These are phyloP conservation scores for Pseudorhiza aurosa DNA, from an alignment of 30 jellyfish, hydroid and myxozoan species.

Conservation along the genomic window DNA sequence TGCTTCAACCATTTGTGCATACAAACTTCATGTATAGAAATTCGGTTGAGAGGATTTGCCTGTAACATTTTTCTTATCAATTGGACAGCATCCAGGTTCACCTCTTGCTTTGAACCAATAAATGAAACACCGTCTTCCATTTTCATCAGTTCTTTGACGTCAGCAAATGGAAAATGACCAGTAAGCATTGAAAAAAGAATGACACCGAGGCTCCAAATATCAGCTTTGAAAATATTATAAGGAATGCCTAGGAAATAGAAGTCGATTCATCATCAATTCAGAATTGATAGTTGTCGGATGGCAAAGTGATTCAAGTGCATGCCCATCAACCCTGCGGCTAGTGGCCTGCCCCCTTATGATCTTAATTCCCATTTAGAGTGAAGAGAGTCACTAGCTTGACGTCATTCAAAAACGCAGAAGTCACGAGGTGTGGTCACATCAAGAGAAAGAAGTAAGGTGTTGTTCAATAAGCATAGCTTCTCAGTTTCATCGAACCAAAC, in stretches of 20 bases:
- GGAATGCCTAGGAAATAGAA: conserved; percentile 56
- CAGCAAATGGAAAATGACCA: conserved; percentile 63
- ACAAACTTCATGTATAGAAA: conserved; percentile 22
- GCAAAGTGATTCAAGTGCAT: no score
- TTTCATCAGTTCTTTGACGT: conserved; percentile 15
- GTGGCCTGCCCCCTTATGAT: no score
- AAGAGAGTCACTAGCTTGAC: no score
- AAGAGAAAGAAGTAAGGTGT: no score
- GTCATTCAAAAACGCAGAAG: no score
- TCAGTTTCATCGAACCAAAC: no score
- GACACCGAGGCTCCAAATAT: conserved; percentile 83
- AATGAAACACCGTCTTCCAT: conserved; percentile 58
- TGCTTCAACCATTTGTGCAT: conserved; percentile 50
- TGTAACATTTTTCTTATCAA: conserved; percentile 35
- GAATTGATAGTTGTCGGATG: no score
- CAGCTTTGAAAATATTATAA: conserved; percentile 63
- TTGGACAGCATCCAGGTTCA: conserved; percentile 19
- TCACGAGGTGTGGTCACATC: no score
- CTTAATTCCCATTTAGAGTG: no score
- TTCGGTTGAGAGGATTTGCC: conserved; percentile 22
- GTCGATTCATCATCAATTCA: not conserved
- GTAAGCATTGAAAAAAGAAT: conserved; percentile 50
- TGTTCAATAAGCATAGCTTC: no score
- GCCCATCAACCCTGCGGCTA: no score
- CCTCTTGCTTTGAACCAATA: conserved; percentile 31